A percentile compares a stretch with the other conserved stretches of the same genome.
Evolutionary conservation across 2,113 vertebrate genomes (phyloP).

Genomic region (Saccopteryx bilineata): DNA sequence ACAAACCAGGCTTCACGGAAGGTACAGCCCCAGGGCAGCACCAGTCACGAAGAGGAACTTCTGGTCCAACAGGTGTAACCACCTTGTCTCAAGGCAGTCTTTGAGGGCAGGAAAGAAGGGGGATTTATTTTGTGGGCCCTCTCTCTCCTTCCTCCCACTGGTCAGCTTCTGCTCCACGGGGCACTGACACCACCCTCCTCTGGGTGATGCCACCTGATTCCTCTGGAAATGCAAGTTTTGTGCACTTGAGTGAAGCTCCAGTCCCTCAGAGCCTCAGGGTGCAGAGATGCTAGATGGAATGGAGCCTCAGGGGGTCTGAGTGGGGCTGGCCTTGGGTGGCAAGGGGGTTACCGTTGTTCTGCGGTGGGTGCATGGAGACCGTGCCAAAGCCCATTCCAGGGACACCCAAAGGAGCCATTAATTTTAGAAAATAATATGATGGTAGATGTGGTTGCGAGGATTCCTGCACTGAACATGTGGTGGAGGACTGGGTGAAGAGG

Average conservation of each 20-base stretch:
- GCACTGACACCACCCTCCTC: neutral
- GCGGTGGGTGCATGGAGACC: neutral
- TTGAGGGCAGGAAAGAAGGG: neutral
- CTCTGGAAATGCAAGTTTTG: neutral
- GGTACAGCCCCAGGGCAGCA: neutral
- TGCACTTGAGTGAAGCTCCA: rapidly evolving
- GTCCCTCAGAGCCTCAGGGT: too few relatives aligned
- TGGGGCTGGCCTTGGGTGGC: neutral
- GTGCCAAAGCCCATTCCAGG: too few relatives aligned
- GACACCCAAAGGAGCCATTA: neutral
- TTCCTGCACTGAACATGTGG: neutral
- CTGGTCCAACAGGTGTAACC: neutral
- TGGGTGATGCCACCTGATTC: neutral
- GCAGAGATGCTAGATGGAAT: too few relatives aligned
- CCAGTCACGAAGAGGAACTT: neutral
- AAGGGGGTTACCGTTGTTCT: neutral
- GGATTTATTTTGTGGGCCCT: neutral
- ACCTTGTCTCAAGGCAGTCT: neutral
- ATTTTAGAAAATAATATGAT: neutral
- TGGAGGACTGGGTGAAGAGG: rapidly evolving
- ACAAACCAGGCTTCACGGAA: neutral
- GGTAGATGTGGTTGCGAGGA: neutral
- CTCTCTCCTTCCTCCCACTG: neutral
- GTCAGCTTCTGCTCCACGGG: neutral
- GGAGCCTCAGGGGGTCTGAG: neutral